Base-by-base conservation (phyloP, 2,797 vertebrate genomes). In the Cuculus canorus region DNA sequence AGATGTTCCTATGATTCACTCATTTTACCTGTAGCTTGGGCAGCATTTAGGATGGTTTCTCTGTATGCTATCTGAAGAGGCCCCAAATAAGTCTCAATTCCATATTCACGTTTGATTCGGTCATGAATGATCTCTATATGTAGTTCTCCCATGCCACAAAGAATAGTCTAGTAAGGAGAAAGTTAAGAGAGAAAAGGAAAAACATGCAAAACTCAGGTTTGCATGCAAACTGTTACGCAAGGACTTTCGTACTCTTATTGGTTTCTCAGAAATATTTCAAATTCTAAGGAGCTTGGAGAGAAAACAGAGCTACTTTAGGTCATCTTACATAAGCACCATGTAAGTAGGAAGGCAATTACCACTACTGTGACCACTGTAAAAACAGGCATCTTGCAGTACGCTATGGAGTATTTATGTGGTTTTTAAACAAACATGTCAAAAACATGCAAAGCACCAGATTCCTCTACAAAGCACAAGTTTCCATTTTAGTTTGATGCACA, bases 41-140 rank as follows among this genome's bases (percentile, higher is more conserved):
- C 98, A 82, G 98, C 84, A 11, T 97, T 98, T 73, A 98, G 92
- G 82, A 99, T 96, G 11, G 99, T 99, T 98, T 99, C 99, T 95
- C 99, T 98, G 96, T 99, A 99, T 13, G 99, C 98, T 96, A 99
- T 98, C 93, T 99, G 99, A 54, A 99, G 98, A 9, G 99, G 99
- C 76, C 99, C 99, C 5, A 99, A 97, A 5, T 99, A 98, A 50
- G 99, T 99, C 96, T 99, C 98, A 22, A 99, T 98, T 94, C 98
- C 98, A 63, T 99, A 99, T 92, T 99, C 99, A 85, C 99, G 98
- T 95, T 98, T 98, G 96, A 99, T 99, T 71, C 99, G 98, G 82
- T 99, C 99, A 17, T 99, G 99, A 96, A 99, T 97, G 82, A 99
- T 99, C 94, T 99, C 99, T 84, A 99, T 99, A 95, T 99, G 99